phyloP scores from a whole-genome alignment of 2,888 invertebrate genomes.

The Syrphus vitripennis region DNA sequence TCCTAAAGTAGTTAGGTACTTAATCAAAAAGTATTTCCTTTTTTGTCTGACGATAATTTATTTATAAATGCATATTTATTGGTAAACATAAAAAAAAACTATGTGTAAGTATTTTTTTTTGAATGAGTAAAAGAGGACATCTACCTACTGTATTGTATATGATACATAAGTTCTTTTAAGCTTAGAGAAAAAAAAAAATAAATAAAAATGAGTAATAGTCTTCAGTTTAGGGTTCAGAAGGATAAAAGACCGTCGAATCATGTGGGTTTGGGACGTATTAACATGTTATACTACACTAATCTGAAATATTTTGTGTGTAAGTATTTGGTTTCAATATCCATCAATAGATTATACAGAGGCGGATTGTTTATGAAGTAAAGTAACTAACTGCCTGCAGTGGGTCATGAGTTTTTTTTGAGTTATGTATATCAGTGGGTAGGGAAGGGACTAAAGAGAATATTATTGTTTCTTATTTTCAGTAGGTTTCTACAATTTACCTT shows the following conservation, averaged over 20 bases:
- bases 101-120: not conserved
- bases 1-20: not conserved
- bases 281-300: constrained; percentile 40
- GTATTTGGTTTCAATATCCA: not conserved
- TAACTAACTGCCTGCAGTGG: not conserved
- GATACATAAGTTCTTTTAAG: too few species aligned
- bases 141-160: too few species aligned
- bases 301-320: not conserved
- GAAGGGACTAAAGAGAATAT: too few species aligned
- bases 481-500: too few species aligned
- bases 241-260: not conserved
- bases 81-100: not conserved
- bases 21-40: constrained; percentile 16
- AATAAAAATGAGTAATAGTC: constrained; percentile 13
- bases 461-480: too few species aligned
- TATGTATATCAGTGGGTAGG: too few species aligned
- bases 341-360: not conserved
- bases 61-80: constrained; percentile 59
- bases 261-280: constrained; percentile 2
- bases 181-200: not conserved
- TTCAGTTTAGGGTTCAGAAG: not conserved
- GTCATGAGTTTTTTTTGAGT: not conserved
- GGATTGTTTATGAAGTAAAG: not conserved
- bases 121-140: not conserved
- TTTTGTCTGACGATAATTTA: constrained; percentile 27